Conservation (phyloP, 2,797 vertebrate genomes). For the Etheostoma nigrum region DNA sequence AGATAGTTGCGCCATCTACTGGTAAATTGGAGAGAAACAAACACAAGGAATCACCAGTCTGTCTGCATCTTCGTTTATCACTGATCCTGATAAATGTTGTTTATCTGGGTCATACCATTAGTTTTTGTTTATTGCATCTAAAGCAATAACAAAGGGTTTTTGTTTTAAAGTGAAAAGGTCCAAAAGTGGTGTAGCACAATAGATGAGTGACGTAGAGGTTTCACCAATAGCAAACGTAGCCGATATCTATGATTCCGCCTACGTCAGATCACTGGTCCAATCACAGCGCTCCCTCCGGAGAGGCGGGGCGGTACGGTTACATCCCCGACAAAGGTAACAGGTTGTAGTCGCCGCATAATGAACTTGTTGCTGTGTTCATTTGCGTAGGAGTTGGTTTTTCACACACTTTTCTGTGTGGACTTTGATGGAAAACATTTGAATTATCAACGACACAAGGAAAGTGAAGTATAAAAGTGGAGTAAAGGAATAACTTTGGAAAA, state of each 20-base stretch:
- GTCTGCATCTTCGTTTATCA: background rate
- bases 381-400: slow-evolving; percentile 18
- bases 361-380: slow-evolving; percentile 61
- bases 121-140: background rate
- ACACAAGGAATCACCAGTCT: background rate
- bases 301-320: slow-evolving; percentile 71
- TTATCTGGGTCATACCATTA: background rate
- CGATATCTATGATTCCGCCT: slow-evolving; percentile 41
- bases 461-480: slow-evolving; percentile 18
- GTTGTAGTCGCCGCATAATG: slow-evolving; percentile 72
- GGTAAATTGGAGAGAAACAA: slow-evolving; percentile 32
- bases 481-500: slow-evolving; percentile 30
- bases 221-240: slow-evolving; percentile 65
- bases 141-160: background rate
- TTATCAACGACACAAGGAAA: background rate
- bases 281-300: slow-evolving; percentile 30
- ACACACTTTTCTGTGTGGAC: background rate
- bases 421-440: slow-evolving; percentile 38
- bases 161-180: background rate
- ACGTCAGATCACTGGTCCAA: slow-evolving; percentile 54
- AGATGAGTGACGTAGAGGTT: slow-evolving; percentile 5
- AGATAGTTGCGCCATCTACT: slow-evolving; percentile 66
- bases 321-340: slow-evolving; percentile 83
- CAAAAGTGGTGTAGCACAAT: background rate
- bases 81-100: background rate